Conservation (phyloP, 2,888 invertebrate genomes). For the Flabesymbios commensalis region DNA sequence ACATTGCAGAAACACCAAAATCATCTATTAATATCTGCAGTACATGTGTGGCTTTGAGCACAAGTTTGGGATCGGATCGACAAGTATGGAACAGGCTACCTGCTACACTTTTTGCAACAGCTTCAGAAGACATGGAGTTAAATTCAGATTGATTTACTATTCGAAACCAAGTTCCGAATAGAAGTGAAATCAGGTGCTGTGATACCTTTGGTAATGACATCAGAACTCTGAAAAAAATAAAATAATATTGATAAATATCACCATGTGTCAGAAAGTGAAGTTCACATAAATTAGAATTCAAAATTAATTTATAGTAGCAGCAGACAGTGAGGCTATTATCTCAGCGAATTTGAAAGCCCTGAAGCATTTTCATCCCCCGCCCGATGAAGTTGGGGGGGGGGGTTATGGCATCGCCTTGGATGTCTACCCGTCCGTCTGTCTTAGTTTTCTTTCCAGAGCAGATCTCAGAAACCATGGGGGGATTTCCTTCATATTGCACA, state of each 20-base stretch:
- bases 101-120: conserved; percentile 59
- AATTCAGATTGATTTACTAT: conserved; percentile 58
- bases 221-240: conserved; percentile 28
- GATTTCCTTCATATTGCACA: too few relatives aligned
- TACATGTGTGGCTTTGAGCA: conserved; percentile 64
- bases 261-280: not conserved
- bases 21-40: conserved; percentile 97
- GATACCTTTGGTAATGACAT: conserved; percentile 24
- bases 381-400: too few relatives aligned
- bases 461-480: too few relatives aligned
- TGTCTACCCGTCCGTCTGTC: too few relatives aligned
- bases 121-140: conserved; percentile 61
- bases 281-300: not conserved
- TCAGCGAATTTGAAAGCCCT: too few relatives aligned
- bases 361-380: too few relatives aligned
- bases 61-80: conserved; percentile 49
- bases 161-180: conserved; percentile 84
- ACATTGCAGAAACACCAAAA: conserved; percentile 92
- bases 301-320: not conserved
- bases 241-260: not conserved
- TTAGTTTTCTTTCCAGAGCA: too few relatives aligned
- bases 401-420: too few relatives aligned
- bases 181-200: conserved; percentile 88
- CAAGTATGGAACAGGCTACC: conserved; percentile 61
- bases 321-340: not conserved